phyloP scores from a whole-genome alignment of 2,888 invertebrate genomes.

The Leptarthrus brevirostris region DNA sequence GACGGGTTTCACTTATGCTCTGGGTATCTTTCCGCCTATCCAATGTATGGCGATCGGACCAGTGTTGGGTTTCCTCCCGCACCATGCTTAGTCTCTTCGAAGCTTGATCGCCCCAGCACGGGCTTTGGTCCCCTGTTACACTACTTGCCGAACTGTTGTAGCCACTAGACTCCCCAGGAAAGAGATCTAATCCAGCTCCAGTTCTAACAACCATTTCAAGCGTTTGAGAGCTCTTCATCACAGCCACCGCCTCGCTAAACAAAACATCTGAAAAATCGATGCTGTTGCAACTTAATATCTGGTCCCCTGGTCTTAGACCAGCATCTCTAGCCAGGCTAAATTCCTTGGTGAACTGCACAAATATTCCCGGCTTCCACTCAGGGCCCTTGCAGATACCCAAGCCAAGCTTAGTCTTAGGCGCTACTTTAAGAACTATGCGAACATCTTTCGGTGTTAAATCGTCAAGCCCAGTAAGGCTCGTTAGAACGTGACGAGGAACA shows the following conservation, averaged over 20 bases:
- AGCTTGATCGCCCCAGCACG: conserved; percentile 73
- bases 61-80: conserved; percentile 71
- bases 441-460: conserved; percentile 73
- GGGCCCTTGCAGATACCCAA: conserved; percentile 90
- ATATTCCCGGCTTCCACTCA: conserved; percentile 87
- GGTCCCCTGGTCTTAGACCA: conserved; percentile 90
- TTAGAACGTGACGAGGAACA: conserved; percentile 65
- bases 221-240: conserved; percentile 82
- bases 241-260: conserved; percentile 85
- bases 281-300: conserved; percentile 90
- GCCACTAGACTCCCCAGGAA: conserved; percentile 84
- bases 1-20: conserved; percentile 64
- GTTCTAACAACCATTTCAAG: conserved; percentile 82
- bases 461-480: conserved; percentile 54
- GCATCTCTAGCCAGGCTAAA: conserved; percentile 89
- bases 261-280: conserved; percentile 80
- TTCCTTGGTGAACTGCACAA: conserved; percentile 89
- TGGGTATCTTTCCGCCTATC: conserved; percentile 68
- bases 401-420: conserved; percentile 85
- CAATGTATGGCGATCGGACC: conserved; percentile 18
- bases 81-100: conserved; percentile 78
- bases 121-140: conserved; percentile 79
- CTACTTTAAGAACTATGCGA: conserved; percentile 81
- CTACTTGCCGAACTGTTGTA: conserved; percentile 88
- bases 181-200: conserved; percentile 81